Evolutionary conservation across 2,888 invertebrate species (phyloP), one percentile per base, ranked within the genome.

Genomic region (Dorcus parallelipipedus): DNA sequence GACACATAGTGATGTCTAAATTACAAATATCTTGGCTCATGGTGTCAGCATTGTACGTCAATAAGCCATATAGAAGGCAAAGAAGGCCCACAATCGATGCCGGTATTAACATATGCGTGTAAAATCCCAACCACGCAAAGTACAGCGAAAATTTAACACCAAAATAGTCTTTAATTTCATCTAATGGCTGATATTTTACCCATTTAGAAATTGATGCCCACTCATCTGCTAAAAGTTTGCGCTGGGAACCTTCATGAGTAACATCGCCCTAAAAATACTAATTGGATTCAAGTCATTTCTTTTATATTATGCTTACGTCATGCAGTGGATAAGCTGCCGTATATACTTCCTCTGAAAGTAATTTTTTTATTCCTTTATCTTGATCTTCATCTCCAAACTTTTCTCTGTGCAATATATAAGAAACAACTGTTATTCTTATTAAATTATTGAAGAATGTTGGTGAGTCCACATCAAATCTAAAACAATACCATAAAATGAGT

Each of bases 111-210:
- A 91, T 90, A 73, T 87, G 86, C 0, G 91, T 92, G 73, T 93
- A 93, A 78, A 90, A 93, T 41, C 92, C 92, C 49, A 92, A 80
- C 92, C 92, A 93, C 9, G 91, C 87, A 78, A 91, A 93, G 76
- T 93, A 92, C 57, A 93, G 79, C 0, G 88, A 91, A 66, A 90
- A 84, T 78, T 87, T 89, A 2, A 88, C 85, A 49, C 90, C 90
- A 74, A 89, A 90, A 76, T 90, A 90, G 69, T 89, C 87, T 81
- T 88, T 87, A 59, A 92, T 85, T 63, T 86, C 83, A 73, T 91
- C 90, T 58, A 91, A 76, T 2, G 91, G 91, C 72, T 92, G 91
- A 59, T 82, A 84, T 77, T 89, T 88, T 65, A 86, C 82, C 80
- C 87, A 86, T 75, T 88, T 88, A 49, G 78, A 80, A 58, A 88